phyloP scores from a whole-genome alignment of 2,113 vertebrate species.

The Taxidea taxus region DNA sequence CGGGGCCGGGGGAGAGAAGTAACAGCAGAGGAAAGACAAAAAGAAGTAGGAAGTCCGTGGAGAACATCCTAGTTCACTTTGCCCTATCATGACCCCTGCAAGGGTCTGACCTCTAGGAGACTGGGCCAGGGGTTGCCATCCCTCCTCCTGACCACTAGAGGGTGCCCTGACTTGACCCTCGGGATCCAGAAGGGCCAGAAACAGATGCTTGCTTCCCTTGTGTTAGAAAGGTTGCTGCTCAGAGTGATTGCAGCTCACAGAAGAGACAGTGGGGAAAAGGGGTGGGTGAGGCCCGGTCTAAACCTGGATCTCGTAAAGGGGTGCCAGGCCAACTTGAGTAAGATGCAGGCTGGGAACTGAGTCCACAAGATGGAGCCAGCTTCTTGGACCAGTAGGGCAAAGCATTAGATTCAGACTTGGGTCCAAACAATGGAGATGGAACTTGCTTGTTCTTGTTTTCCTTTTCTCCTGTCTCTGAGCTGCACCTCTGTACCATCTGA shows the following conservation, averaged over 20 bases:
- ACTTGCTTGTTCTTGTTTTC: not conserved
- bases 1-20: not conserved
- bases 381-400: not conserved
- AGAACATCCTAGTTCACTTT: accelerated
- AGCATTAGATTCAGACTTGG: not conserved
- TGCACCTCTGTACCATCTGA: not conserved
- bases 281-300: not conserved
- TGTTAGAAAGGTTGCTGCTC: not conserved
- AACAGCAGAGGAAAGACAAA: not conserved
- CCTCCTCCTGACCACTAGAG: conserved; percentile 55
- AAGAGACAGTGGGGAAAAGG: not conserved
- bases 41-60: not conserved
- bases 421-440: not conserved
- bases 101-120: not conserved
- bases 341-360: not conserved
- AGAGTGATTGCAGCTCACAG: not conserved
- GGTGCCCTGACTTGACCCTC: not conserved
- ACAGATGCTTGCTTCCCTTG: not conserved
- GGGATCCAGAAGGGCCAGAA: not conserved
- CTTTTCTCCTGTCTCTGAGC: not conserved
- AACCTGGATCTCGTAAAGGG: not conserved
- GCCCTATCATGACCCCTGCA: accelerated
- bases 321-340: not conserved
- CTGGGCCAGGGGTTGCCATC: not conserved
- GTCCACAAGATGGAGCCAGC: not conserved